Percentiles rank a stretch among this genome's conserved stretches.
These are phyloP conservation scores for Pristionchus pacificus DNA, from an alignment of 1,140 invertebrate species.

Conservation along the genomic window DNA sequence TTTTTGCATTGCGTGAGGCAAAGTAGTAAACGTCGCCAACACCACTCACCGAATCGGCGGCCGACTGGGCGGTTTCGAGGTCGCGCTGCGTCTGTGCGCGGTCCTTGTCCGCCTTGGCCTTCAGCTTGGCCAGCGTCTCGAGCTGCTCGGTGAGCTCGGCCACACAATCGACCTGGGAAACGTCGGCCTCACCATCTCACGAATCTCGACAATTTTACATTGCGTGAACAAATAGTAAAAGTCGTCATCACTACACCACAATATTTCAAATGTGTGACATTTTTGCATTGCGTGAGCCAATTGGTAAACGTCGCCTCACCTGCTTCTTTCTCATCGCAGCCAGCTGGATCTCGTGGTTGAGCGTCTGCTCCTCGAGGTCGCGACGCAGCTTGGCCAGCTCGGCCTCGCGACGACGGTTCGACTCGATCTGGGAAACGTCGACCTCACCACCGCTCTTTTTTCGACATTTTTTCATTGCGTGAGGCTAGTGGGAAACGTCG, in stretches of 20 bases:
- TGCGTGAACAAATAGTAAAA: no score
- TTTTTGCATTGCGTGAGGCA: no score
- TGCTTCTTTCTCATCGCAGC: constrained; percentile 96
- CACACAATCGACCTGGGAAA: constrained; percentile 96
- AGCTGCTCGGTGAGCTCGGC: constrained; percentile 98
- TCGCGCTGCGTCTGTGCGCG: constrained; percentile 54
- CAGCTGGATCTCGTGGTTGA: constrained; percentile 92
- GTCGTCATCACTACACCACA: no score
- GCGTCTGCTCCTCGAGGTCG: constrained; percentile 94
- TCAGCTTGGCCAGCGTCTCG: constrained; percentile 97
- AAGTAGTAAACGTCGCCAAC: not conserved
- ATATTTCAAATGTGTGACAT: no score
- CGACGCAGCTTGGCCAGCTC: constrained; percentile 94
- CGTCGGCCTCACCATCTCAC: no score
- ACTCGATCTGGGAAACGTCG: constrained; percentile 69
- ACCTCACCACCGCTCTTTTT: not conserved
- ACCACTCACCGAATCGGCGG: constrained; percentile 25
- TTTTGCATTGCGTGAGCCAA: no score
- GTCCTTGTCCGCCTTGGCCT: constrained; percentile 78
- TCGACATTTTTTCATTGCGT: no score
- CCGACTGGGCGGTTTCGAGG: constrained; percentile 48
- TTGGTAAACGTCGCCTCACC: no score
- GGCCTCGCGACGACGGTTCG: constrained; percentile 98
- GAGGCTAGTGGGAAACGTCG: no score
- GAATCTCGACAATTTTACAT: no score